Conservation (phyloP, 2,888 invertebrate species). For the Coleophora deauratella region DNA sequence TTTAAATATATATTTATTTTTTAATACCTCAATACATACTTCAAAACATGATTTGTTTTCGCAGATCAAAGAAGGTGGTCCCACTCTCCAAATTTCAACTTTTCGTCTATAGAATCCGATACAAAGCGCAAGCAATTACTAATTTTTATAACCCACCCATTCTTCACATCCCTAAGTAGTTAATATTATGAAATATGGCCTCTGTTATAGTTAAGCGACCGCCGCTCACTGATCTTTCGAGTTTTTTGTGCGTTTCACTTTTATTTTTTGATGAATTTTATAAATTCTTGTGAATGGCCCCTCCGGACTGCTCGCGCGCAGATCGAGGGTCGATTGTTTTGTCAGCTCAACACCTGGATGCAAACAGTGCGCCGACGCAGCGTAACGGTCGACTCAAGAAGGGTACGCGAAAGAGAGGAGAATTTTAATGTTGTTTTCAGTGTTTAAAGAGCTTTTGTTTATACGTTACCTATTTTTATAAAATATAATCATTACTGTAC, state of each 20-base stretch:
- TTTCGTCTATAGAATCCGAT: constrained; percentile 28
- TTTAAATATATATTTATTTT: too few species aligned
- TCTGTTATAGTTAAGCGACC: constrained; percentile 40
- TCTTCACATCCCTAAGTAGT: constrained; percentile 60
- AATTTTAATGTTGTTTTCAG: constrained; percentile 7
- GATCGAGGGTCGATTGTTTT: constrained; percentile 66
- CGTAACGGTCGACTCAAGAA: constrained; percentile 49
- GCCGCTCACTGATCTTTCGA: constrained; percentile 25
- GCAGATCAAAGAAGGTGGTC: constrained; percentile 19
- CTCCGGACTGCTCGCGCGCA: constrained; percentile 57
- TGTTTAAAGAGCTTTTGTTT: neutral
- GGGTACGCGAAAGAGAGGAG: constrained; percentile 24
- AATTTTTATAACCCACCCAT: constrained; percentile 56
- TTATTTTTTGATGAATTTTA: constrained; percentile 58
- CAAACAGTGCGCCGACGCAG: constrained; percentile 44
- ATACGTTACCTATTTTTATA: neutral
- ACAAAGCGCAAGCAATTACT: constrained; percentile 53
- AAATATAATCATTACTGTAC: too few species aligned
- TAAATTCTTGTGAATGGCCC: constrained; percentile 56
- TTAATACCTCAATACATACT: too few species aligned
- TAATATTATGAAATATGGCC: constrained; percentile 69
- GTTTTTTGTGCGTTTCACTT: constrained; percentile 45
- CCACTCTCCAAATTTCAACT: constrained; percentile 15
- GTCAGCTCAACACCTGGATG: constrained; percentile 70
- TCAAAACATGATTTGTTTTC: neutral